A percentile compares a stretch with the other conserved stretches of the same genome.
These are phyloP conservation scores for Agelas oroides DNA, from an alignment of 37 sponge, comb jelly and placozoan species.

Conservation along the genomic window DNA sequence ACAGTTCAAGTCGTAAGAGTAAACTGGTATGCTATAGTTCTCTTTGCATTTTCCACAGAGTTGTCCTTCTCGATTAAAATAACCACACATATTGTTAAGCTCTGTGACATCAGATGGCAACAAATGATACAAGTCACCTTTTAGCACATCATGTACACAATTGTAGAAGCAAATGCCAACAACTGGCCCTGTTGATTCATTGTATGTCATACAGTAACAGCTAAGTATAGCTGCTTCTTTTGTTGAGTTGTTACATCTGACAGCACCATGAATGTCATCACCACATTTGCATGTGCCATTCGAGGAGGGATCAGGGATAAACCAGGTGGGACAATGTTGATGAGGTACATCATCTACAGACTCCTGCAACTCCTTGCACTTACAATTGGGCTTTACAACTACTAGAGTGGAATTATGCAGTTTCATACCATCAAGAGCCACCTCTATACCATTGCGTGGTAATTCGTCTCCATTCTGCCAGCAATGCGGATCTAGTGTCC, in stretches of 20 bases:
- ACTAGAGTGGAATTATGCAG: too few species aligned
- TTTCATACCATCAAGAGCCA: too few species aligned
- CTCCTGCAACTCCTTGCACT: too few species aligned
- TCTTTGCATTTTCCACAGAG: slow-evolving; percentile 34
- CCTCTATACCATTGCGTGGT: too few species aligned
- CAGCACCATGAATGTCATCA: too few species aligned
- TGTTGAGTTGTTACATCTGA: too few species aligned
- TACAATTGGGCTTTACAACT: too few species aligned
- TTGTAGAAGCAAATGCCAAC: not conserved
- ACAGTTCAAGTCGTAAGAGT: slow-evolving; percentile 26
- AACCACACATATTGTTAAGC: slow-evolving; percentile 15
- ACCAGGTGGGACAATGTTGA: too few species aligned
- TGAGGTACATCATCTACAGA: too few species aligned
- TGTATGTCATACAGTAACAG: not conserved
- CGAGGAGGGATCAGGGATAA: not conserved
- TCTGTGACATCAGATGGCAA: not conserved
- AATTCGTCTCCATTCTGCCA: too few species aligned
- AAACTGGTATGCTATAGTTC: not conserved
- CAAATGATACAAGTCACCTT: not conserved
- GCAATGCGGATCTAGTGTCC: too few species aligned
- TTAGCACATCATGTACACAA: not conserved
- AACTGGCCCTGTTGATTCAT: not conserved
- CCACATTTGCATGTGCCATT: too few species aligned
- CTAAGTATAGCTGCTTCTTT: not conserved
- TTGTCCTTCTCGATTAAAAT: slow-evolving; percentile 20